Percentiles rank a stretch among this genome's conserved stretches.
Evolutionary conservation across 2,797 vertebrate species (phyloP).

Genomic region (Silurus aristotelis): DNA sequence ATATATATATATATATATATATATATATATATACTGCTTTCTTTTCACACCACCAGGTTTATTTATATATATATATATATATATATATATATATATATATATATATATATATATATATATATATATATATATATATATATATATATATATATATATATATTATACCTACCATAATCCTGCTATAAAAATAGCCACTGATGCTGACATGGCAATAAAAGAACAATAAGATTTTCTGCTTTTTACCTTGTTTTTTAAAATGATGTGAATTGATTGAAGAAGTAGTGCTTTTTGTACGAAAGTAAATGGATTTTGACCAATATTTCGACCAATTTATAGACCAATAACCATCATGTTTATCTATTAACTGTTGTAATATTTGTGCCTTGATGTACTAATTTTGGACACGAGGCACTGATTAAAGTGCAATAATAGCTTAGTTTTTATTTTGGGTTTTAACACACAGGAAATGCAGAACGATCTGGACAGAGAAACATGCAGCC

Average conservation of each 20-base stretch:
- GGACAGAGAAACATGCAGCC: conserved; percentile 85
- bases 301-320: neutral
- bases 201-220: too few relatives aligned
- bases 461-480: conserved; percentile 95
- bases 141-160: too few relatives aligned
- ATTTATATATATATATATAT: too few relatives aligned
- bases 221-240: too few relatives aligned
- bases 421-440: neutral
- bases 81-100: too few relatives aligned
- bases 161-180: too few relatives aligned
- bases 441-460: neutral
- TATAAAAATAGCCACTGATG: too few relatives aligned
- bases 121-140: too few relatives aligned
- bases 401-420: neutral
- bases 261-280: neutral
- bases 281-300: neutral
- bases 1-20: too few relatives aligned
- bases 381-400: neutral
- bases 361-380: neutral
- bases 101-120: too few relatives aligned
- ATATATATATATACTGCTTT: too few relatives aligned
- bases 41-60: too few relatives aligned
- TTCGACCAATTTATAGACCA: neutral
- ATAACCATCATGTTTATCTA: neutral
- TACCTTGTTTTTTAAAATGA: neutral